Base-by-base conservation (phyloP, 2,113 vertebrate species). In the Scomber scombrus region DNA sequence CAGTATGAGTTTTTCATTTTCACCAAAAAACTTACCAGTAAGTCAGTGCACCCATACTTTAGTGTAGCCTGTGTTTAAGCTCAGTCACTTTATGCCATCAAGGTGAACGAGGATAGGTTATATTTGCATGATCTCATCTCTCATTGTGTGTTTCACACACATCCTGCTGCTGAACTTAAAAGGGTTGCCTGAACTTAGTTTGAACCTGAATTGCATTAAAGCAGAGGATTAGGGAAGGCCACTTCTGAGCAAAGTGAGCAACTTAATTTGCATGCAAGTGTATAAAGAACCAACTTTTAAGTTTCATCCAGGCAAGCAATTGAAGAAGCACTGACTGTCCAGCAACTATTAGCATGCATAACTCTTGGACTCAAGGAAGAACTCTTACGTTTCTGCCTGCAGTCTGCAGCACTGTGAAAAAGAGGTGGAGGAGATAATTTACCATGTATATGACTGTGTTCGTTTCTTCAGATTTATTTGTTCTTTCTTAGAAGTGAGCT, bases 131-230 rank as follows among this genome's bases (percentile, higher is more conserved):
- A 40, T 70, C 61, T 19, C 34, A 43, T 51, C 29, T 55, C 11
- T 40, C 1, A 46, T 58, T 23, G 14, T 62, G 14, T 65, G 18
- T 56, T 75, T 66, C 21, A 55, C 45, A 78, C 1, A 50, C 46
- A 65, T 51, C 6, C 40, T 57, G 65, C 56, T 21, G 34, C 14
- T 34, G 29, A 76, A 64, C 50, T 64, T 14, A 11, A 71, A 34
- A 51, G 52, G n/a, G 16, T 80, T 47, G 40, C 26, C 49, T 84
- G 88, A 90, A 87, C 83, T 79, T 65, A 15, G 51, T 29, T 23
- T 88, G 84, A 92, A 90, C 88, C 68, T 26, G 40, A 72, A 75
- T 49, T 71, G 57, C 71, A 80, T 81, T 85, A 84, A 85, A 77
- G 80, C 45, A 11, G 56, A 71, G 60, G 66, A 54, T 88, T 78